A percentile compares a stretch with the other conserved stretches of the same genome.
Conservation (phyloP, 2,888 invertebrate species). For the Erynnis tages region DNA sequence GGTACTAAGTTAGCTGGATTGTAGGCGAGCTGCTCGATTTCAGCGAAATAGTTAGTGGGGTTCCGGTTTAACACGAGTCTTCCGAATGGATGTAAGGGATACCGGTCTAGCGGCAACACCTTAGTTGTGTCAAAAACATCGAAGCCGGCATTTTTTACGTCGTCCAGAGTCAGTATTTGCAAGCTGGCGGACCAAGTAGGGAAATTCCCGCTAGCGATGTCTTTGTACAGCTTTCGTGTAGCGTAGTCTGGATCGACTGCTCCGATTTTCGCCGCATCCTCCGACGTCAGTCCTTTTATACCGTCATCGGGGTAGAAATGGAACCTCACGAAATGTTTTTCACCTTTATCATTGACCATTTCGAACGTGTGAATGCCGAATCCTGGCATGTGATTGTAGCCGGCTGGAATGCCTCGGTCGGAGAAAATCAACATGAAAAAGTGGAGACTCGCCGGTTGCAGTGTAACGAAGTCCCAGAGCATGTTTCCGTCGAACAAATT, state of each 20-base stretch:
- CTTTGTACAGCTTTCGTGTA: not conserved
- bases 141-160: not conserved
- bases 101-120: conserved; percentile 88
- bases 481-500: conserved; percentile 51
- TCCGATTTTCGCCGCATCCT: not conserved
- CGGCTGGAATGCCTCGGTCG: conserved; percentile 94
- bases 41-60: conserved; percentile 93
- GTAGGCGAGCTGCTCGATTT: conserved; percentile 93
- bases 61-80: conserved; percentile 90
- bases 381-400: conserved; percentile 93
- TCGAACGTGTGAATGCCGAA: conserved; percentile 83
- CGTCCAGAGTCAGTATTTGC: conserved; percentile 8
- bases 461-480: conserved; percentile 76
- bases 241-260: conserved; percentile 4
- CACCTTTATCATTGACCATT: conserved; percentile 3
- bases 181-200: not conserved
- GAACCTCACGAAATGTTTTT: conserved; percentile 4
- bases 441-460: conserved; percentile 80
- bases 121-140: conserved; percentile 12
- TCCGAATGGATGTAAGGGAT: conserved; percentile 90
- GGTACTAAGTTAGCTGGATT: conserved; percentile 92
- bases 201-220: conserved; percentile 2
- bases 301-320: conserved; percentile 1
- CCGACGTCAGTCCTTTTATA: not conserved
- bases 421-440: conserved; percentile 87